These are phyloP conservation scores for Temnothorax longispinosus DNA, from an alignment of 1,140 invertebrate species.

Conservation along the genomic window DNA sequence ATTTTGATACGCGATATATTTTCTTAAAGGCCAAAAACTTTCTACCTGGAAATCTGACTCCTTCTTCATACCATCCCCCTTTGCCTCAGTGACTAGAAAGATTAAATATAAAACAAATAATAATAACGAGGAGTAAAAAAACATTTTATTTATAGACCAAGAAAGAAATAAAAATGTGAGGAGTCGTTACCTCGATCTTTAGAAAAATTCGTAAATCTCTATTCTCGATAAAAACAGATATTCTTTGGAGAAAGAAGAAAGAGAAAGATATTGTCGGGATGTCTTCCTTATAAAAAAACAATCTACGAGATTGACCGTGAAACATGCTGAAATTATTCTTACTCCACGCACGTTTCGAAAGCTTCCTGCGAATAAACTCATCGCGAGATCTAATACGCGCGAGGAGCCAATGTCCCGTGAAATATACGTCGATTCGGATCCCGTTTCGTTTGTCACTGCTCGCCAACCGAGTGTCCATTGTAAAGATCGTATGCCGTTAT, in stretches of 20 bases:
- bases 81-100: slow-evolving; percentile 2
- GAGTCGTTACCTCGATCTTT: neutral
- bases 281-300: neutral
- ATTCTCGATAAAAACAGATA: neutral
- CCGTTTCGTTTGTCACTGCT: slow-evolving; percentile 55
- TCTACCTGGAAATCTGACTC: slow-evolving; percentile 27
- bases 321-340: slow-evolving; percentile 5
- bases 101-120: neutral
- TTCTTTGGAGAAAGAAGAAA: neutral
- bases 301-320: neutral
- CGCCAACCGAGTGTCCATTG: slow-evolving; percentile 71
- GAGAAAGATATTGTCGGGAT: neutral
- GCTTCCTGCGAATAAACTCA: neutral
- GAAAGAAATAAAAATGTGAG: neutral
- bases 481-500: slow-evolving; percentile 77
- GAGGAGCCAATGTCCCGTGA: slow-evolving; percentile 28
- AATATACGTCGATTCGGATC: slow-evolving; percentile 59
- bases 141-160: neutral
- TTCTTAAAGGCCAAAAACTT: slow-evolving; percentile 57
- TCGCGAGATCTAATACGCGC: neutral
- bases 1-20: slow-evolving; percentile 54
- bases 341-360: neutral
- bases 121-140: neutral
- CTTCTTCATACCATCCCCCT: neutral
- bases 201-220: neutral